These are phyloP conservation scores for Rachycentron canadum DNA, from an alignment of 2,797 vertebrate genomes.

Conservation along the genomic window DNA sequence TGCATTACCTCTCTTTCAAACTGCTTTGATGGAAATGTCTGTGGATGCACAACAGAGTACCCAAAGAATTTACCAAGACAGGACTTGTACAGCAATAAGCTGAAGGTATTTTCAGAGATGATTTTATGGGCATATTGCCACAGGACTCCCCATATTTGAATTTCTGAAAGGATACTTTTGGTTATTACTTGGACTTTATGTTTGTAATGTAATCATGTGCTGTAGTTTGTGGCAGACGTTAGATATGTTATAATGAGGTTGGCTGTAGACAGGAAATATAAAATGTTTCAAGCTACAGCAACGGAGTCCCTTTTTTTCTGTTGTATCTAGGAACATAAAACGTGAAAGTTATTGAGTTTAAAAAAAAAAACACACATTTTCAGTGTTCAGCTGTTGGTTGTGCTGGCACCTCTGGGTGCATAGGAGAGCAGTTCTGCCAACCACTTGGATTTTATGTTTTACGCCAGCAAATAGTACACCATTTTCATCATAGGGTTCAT, in stretches of 20 bases:
- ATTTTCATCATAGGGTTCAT: background rate
- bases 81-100: slow-evolving; percentile 25
- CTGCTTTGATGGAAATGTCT: slow-evolving; percentile 40
- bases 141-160: slow-evolving; percentile 30
- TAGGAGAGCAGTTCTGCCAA: slow-evolving; percentile 30
- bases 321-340: background rate
- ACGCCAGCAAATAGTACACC: background rate
- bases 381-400: slow-evolving; percentile 3
- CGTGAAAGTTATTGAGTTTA: slow-evolving; percentile 14
- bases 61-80: slow-evolving; percentile 22
- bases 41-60: slow-evolving; percentile 19
- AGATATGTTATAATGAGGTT: slow-evolving; percentile 18
- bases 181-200: slow-evolving; percentile 4
- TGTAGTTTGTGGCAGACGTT: background rate
- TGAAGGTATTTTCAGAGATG: slow-evolving; percentile 48
- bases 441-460: slow-evolving; percentile 15
- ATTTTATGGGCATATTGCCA: slow-evolving; percentile 43
- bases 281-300: background rate
- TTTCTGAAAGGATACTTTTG: slow-evolving; percentile 15
- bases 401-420: slow-evolving; percentile 18
- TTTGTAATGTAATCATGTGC: slow-evolving; percentile 1
- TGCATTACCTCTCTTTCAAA: slow-evolving; percentile 21
- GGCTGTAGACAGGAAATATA: background rate
- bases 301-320: background rate
- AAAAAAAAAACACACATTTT: slow-evolving; percentile 43